Percentiles rank a stretch among this genome's conserved stretches.
Conservation (phyloP, 2,797 vertebrate genomes). For the Urosaurus nigricauda region DNA sequence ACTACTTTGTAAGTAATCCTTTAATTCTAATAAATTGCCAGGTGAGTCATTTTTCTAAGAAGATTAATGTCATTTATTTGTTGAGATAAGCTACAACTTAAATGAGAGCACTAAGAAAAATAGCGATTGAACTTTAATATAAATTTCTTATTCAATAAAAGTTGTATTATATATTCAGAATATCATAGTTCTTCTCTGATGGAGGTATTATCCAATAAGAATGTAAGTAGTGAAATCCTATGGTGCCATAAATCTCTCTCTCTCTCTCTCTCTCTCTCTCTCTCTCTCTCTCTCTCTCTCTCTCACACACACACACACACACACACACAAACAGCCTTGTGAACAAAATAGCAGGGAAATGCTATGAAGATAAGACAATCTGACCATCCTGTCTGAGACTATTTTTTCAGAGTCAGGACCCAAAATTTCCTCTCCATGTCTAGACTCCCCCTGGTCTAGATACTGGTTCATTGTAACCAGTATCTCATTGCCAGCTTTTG, state of each 20-base stretch:
- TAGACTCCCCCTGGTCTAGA: not conserved
- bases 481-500: too few species aligned
- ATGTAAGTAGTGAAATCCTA: not conserved
- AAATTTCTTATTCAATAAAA: slow-evolving; percentile 17
- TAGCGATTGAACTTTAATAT: not conserved
- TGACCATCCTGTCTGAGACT: not conserved
- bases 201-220: not conserved
- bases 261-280: too few species aligned
- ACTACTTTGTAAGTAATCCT: slow-evolving; percentile 9
- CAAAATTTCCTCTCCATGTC: not conserved
- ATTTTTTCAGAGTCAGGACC: not conserved
- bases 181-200: not conserved
- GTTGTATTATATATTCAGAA: not conserved
- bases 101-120: not conserved
- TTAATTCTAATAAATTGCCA: slow-evolving; percentile 24
- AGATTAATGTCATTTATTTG: not conserved
- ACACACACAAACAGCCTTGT: too few species aligned
- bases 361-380: not conserved
- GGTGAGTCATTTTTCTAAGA: slow-evolving; percentile 12
- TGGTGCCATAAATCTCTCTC: not conserved
- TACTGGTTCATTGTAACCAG: not conserved
- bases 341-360: not conserved
- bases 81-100: slow-evolving; percentile 13
- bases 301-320: too few species aligned
- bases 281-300: too few species aligned